Percentiles rank a stretch among this genome's conserved stretches.
Conservation (phyloP, 2,113 vertebrate species). For the Ammospiza nelsoni region DNA sequence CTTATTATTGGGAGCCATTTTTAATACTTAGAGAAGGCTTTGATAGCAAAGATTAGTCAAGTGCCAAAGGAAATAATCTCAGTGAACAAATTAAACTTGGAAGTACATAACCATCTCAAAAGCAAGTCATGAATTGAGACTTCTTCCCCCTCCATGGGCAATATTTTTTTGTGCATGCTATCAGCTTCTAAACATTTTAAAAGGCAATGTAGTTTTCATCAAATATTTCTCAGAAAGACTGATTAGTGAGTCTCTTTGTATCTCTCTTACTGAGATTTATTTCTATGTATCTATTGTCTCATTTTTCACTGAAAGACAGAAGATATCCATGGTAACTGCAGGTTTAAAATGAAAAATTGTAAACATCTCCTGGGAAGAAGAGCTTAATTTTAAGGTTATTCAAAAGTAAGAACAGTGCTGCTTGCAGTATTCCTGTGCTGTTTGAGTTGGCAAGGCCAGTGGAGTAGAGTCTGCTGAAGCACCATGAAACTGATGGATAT, state of each 20-base stretch:
- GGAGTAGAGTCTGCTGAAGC: neutral
- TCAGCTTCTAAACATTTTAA: neutral
- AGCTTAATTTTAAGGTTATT: neutral
- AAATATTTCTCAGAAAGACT: neutral
- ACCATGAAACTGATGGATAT: neutral
- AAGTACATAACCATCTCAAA: neutral
- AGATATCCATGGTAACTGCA: neutral
- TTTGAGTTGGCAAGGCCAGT: neutral
- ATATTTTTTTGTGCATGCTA: neutral
- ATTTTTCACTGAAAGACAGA: neutral
- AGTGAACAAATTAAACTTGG: neutral
- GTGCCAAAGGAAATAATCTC: neutral
- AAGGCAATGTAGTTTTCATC: neutral
- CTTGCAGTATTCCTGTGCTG: neutral
- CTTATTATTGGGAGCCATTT: neutral
- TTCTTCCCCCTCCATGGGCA: neutral
- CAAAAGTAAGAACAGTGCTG: neutral
- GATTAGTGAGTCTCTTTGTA: neutral
- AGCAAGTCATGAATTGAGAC: neutral
- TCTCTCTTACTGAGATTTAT: neutral
- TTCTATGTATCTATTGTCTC: neutral
- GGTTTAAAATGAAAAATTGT: neutral
- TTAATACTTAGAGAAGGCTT: neutral
- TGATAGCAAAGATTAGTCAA: neutral
- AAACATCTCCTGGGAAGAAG: neutral